phyloP scores from a whole-genome alignment of 2,888 invertebrate genomes.

The Pristionchus japonicus region DNA sequence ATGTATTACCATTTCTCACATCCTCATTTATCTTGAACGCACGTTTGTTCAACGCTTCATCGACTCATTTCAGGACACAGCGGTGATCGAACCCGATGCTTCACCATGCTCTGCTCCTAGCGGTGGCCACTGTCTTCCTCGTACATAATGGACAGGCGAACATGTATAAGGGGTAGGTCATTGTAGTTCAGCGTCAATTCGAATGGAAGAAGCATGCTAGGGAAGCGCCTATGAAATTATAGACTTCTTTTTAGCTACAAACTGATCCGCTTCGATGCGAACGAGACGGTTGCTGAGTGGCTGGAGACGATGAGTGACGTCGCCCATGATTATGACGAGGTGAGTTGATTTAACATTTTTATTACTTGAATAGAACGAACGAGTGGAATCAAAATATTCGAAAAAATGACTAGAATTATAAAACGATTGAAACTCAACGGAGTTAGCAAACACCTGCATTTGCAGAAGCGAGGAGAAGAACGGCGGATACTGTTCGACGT shows the following conservation, averaged over 20 bases:
- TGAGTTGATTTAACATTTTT: too few relatives aligned
- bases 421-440: background rate
- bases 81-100: background rate
- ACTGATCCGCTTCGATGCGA: conserved; percentile 50
- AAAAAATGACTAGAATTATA: background rate
- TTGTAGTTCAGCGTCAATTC: too few relatives aligned
- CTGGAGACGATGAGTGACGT: conserved; percentile 49
- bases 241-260: conserved; percentile 54
- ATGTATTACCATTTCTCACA: too few relatives aligned
- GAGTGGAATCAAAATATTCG: background rate
- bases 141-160: background rate
- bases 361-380: background rate
- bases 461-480: conserved; percentile 30
- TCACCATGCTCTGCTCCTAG: background rate
- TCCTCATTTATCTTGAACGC: background rate
- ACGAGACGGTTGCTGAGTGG: conserved; percentile 51
- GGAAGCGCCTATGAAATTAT: background rate
- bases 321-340: conserved; percentile 49
- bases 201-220: too few relatives aligned
- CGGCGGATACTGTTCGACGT: conserved; percentile 61
- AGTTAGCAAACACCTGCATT: background rate
- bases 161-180: background rate
- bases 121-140: background rate
- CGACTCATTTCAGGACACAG: background rate
- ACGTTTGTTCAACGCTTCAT: background rate